These are phyloP conservation scores for Cantharis rustica DNA, from an alignment of 2,888 invertebrate species.

Conservation along the genomic window DNA sequence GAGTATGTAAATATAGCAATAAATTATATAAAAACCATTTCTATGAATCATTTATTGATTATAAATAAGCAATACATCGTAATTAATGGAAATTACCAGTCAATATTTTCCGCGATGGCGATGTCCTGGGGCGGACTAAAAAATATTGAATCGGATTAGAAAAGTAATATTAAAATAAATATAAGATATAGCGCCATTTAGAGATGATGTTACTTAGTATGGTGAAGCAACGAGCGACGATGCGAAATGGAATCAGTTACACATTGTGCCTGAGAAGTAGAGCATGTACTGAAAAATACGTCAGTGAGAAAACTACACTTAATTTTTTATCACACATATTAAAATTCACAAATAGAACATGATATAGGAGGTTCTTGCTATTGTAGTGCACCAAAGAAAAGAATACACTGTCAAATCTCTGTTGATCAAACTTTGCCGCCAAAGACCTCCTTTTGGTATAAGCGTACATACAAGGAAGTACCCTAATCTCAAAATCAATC, in stretches of 20 bases:
- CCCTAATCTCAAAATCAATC: not conserved
- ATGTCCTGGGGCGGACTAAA: not conserved
- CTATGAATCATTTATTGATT: not conserved
- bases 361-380: conserved; percentile 13
- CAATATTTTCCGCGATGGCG: not conserved
- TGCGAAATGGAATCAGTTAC: conserved; percentile 33
- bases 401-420: conserved; percentile 10
- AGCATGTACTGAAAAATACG: conserved; percentile 24
- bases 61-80: not conserved
- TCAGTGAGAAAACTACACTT: conserved; percentile 15
- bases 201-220: conserved; percentile 1
- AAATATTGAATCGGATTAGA: not conserved
- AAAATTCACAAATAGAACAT: conserved; percentile 3
- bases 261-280: conserved; percentile 34
- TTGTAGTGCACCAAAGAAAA: conserved; percentile 5
- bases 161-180: not conserved
- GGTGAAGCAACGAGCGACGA: conserved; percentile 23
- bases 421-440: not conserved
- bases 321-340: not conserved
- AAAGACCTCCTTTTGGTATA: conserved; percentile 5
- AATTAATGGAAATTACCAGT: not conserved
- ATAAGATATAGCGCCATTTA: not conserved
- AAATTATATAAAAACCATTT: not conserved
- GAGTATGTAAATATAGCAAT: not conserved
- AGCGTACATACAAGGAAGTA: not conserved